A percentile compares a stretch with the other conserved stretches of the same genome.
Conservation (phyloP, 2,888 invertebrate species). For the Prosapia bicincta region DNA sequence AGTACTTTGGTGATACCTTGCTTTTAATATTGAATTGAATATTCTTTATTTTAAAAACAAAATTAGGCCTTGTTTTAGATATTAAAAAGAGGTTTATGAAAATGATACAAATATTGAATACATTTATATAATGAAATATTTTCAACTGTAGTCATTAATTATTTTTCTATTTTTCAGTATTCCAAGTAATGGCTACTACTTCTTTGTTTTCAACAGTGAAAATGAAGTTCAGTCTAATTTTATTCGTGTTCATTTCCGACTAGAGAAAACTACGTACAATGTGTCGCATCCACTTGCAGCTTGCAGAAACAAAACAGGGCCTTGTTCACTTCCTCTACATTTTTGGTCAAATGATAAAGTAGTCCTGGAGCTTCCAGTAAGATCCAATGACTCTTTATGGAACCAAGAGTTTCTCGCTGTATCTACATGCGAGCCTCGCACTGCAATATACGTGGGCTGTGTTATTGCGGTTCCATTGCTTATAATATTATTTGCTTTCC, state of each 20-base stretch:
- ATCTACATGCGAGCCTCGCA: constrained; percentile 71
- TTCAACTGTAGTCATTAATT: neutral
- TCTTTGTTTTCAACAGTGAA: constrained; percentile 79
- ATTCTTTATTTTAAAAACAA: too few species aligned
- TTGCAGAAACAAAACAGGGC: constrained; percentile 60
- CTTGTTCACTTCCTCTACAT: constrained; percentile 61
- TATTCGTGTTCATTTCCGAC: constrained; percentile 63
- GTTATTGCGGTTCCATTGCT: constrained; percentile 67
- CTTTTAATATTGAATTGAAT: too few species aligned
- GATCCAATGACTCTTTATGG: constrained; percentile 62
- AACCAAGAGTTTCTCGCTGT: constrained; percentile 70
- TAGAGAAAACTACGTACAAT: constrained; percentile 69
- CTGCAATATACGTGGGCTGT: constrained; percentile 63
- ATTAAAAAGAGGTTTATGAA: too few species aligned
- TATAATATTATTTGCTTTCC: constrained; percentile 68
- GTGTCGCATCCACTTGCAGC: constrained; percentile 57
- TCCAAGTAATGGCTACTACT: constrained; percentile 73
- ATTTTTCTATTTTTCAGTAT: constrained; percentile 50
- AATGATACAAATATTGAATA: too few species aligned
- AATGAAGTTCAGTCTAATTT: constrained; percentile 72
- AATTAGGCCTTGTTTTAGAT: too few species aligned
- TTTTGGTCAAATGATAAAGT: constrained; percentile 68
- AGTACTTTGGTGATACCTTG: too few species aligned
- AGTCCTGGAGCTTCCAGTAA: constrained; percentile 64
- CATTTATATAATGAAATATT: too few species aligned